Evolutionary conservation across 1,140 invertebrate genomes (phyloP).

Genomic region (Choristoneura fumiferana): DNA sequence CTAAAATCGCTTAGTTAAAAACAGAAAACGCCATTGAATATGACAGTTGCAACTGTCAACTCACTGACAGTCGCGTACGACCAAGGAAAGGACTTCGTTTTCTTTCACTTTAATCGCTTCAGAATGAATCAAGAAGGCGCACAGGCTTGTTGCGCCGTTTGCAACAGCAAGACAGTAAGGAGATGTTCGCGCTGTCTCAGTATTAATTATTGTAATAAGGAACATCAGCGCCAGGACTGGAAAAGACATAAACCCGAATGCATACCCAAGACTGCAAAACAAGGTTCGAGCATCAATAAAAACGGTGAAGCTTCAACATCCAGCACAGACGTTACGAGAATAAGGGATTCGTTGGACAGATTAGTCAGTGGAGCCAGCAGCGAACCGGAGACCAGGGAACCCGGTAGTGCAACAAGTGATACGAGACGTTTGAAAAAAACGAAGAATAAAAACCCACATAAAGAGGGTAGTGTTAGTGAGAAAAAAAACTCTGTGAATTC

Average conservation of each 20-base stretch:
- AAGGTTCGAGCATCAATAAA: conserved; percentile 47
- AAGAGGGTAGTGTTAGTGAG: conserved; percentile 35
- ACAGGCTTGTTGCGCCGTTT: conserved; percentile 83
- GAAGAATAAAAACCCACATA: conserved; percentile 50
- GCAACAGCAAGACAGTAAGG: conserved; percentile 82
- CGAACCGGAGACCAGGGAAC: conserved; percentile 19
- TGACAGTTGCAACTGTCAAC: conserved; percentile 3
- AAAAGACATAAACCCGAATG: conserved; percentile 83
- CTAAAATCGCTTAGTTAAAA: not conserved
- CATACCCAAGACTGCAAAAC: conserved; percentile 61
- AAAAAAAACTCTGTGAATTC: conserved; percentile 37
- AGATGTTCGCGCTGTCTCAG: conserved; percentile 86
- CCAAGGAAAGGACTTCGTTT: conserved; percentile 16
- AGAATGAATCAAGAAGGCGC: conserved; percentile 73
- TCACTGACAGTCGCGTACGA: not conserved
- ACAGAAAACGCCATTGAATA: not conserved
- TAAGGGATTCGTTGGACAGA: conserved; percentile 21
- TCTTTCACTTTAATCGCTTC: conserved; percentile 28
- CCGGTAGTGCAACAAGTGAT: conserved; percentile 34
- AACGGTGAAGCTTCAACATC: conserved; percentile 39
- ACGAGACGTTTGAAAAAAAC: conserved; percentile 53
- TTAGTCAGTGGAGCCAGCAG: conserved; percentile 19
- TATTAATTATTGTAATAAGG: conserved; percentile 87
- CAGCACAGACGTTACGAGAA: conserved; percentile 36
- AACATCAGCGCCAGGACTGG: conserved; percentile 89